These are phyloP conservation scores for Micromussa lordhowensis DNA, from an alignment of 92 coral and sea anemone species.

Conservation along the genomic window DNA sequence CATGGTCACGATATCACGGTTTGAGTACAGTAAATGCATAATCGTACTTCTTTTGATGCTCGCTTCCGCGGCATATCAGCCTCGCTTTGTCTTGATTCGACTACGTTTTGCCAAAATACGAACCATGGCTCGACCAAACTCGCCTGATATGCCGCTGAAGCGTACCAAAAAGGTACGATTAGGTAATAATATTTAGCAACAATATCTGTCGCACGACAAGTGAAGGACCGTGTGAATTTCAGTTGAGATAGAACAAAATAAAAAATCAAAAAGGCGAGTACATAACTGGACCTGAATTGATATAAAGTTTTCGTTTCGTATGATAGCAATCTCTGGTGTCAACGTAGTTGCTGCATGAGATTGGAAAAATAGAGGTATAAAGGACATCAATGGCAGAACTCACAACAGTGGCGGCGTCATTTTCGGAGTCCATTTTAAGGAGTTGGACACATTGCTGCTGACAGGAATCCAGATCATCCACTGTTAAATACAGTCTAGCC, in stretches of 20 bases:
- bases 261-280: background rate
- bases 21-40: too few relatives aligned
- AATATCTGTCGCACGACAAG: background rate
- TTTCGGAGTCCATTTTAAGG: slow-evolving; percentile 92
- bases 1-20: too few relatives aligned
- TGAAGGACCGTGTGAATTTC: background rate
- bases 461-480: slow-evolving; percentile 94
- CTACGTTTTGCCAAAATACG: too few relatives aligned
- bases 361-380: background rate
- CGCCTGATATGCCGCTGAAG: too few relatives aligned
- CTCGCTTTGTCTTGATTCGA: too few relatives aligned
- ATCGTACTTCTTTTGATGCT: too few relatives aligned
- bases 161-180: too few relatives aligned
- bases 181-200: background rate
- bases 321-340: background rate
- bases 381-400: slow-evolving; percentile 5
- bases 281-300: background rate
- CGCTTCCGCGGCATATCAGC: too few relatives aligned
- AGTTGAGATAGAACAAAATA: too few relatives aligned
- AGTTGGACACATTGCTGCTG: slow-evolving; percentile 94
- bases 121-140: too few relatives aligned
- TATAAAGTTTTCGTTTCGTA: background rate
- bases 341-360: background rate
- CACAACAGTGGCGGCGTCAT: slow-evolving; percentile 96
- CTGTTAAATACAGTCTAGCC: slow-evolving; percentile 88